Evolutionary conservation across 1,140 invertebrate species (phyloP).

Genomic region (Mycetomoellerius zeteki): DNA sequence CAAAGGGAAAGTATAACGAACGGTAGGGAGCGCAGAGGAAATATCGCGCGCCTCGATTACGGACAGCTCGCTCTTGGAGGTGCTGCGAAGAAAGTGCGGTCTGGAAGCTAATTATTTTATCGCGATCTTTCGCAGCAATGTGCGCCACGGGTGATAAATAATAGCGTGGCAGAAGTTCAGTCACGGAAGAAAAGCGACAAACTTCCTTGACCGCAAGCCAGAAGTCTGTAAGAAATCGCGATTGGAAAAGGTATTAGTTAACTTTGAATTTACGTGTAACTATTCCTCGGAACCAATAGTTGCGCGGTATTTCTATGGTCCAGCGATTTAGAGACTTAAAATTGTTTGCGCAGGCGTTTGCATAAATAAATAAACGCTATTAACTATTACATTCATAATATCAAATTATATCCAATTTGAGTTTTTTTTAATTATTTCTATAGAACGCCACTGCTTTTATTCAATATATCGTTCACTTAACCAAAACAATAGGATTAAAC

Average conservation of each 20-base stretch:
- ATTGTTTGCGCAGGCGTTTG: not conserved
- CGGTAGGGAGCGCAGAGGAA: not conserved
- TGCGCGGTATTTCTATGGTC: slow-evolving; percentile 4
- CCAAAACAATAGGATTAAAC: too few species aligned
- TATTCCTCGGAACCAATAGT: not conserved
- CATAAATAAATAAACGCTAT: not conserved
- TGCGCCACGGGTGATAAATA: slow-evolving; percentile 44
- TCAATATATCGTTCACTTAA: too few species aligned
- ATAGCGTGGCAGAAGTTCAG: slow-evolving; percentile 42
- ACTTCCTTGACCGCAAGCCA: slow-evolving; percentile 48
- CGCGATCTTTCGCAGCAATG: not conserved
- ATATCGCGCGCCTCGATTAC: slow-evolving; percentile 24
- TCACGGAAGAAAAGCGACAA: slow-evolving; percentile 11
- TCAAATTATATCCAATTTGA: too few species aligned
- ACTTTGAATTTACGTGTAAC: slow-evolving; percentile 14
- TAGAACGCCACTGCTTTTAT: too few species aligned
- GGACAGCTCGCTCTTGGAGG: not conserved
- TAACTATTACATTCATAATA: too few species aligned
- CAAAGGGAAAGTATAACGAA: slow-evolving; percentile 12
- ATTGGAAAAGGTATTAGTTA: slow-evolving; percentile 31
- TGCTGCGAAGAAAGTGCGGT: slow-evolving; percentile 40
- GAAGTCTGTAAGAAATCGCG: slow-evolving; percentile 8
- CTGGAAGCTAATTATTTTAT: slow-evolving; percentile 48
- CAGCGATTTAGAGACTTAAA: not conserved
- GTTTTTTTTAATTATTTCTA: too few species aligned